Base-by-base conservation (phyloP, 2,888 invertebrate species). In the Macrophya alboannulata region DNA sequence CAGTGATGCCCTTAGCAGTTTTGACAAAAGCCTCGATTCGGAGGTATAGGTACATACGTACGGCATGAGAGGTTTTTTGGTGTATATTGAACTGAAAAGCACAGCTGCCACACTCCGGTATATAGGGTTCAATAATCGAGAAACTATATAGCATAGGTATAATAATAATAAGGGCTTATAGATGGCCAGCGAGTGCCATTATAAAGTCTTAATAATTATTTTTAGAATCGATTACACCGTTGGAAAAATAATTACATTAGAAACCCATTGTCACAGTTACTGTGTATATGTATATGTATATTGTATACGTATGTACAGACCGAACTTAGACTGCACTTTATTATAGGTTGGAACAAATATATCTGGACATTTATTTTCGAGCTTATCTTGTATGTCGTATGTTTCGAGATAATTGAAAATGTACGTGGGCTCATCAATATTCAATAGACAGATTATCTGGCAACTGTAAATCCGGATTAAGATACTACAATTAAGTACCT, bases 11-110 rank as follows among this genome's bases (percentile, higher is more conserved):
- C 17, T 48, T 88, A 87, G 89, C 87, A 79, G 85, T 74, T 87
- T 87, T 88, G 90, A 91, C 91, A 92, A 91, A 91, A 91, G 51
- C 68, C 37, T 68, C 68, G 37, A 68, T 68, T 37, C 68, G 17
- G 6, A 37, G 90, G 89, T 89, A 82, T 89, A 82, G 86, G 85
- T 55, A 81, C 40, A 9, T 72, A n/a, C n/a, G 17, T 62, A 21
- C n/a, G n/a, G 21, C 45, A 74, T 43, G 15, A 68, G 68, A 68
- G 68, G 15, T 37, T 68, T n/a, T 31, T 31, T 3, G n/a, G 25
- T 17, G 48, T 43, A 31, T 77, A 37, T 77, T 65, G 62, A 51
- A 62, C 45, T 37, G 59, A 65, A 81, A 77, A 81, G 81, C 62
- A 62, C 81, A 81, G 81, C 81, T 81, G 81, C 81, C 65, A 25